Percentiles rank a stretch among this genome's conserved stretches.
Evolutionary conservation across 2,113 vertebrate species (phyloP).

Genomic region (Podarcis raffonei): DNA sequence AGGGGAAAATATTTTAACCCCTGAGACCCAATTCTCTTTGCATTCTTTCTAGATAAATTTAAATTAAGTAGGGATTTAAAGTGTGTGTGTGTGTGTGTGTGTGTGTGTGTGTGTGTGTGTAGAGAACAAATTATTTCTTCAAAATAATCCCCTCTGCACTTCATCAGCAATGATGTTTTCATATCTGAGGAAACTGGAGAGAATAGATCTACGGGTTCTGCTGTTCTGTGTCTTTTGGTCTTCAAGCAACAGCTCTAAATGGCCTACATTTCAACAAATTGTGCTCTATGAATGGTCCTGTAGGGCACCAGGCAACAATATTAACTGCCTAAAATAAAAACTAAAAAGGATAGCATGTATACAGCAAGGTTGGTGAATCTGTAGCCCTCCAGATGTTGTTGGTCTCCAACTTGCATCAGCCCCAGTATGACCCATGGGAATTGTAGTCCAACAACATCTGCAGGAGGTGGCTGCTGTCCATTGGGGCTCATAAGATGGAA

Average conservation of each 20-base stretch:
- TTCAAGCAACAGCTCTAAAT: background rate
- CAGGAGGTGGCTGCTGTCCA: no score
- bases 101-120: background rate
- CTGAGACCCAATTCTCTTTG: background rate
- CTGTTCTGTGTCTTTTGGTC: background rate
- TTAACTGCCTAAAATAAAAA: background rate
- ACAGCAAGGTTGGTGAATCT: background rate
- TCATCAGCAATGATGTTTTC: background rate
- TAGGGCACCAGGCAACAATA: background rate
- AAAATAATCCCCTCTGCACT: background rate
- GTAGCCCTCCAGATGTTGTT: background rate
- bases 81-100: no score
- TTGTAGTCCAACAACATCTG: no score
- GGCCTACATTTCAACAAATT: background rate
- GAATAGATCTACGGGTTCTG: background rate
- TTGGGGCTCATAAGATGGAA: no score
- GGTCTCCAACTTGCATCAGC: no score
- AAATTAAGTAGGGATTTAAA: background rate
- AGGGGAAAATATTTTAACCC: background rate
- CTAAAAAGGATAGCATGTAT: background rate
- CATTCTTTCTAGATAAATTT: background rate
- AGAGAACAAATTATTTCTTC: conserved; percentile 10
- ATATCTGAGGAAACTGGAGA: background rate
- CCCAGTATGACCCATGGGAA: no score
- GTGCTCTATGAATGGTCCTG: background rate